These are phyloP conservation scores for Dicrurus megarhynchus DNA, from an alignment of 2,113 vertebrate species.

Conservation along the genomic window DNA sequence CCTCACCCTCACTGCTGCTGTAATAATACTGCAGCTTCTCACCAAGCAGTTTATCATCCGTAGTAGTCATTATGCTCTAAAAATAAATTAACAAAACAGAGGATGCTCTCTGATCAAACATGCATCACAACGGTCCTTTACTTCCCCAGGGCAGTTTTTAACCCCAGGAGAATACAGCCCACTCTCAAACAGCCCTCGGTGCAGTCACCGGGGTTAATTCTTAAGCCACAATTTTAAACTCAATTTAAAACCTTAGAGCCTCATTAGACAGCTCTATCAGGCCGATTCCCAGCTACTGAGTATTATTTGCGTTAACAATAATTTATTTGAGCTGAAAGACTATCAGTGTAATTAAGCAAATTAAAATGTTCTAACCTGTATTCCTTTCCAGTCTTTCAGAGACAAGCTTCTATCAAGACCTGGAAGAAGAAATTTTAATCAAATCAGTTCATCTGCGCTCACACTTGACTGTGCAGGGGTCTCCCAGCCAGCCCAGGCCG, in stretches of 20 bases:
- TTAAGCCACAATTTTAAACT: neutral
- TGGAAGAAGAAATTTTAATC: neutral
- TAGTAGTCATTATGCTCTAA: slow-evolving; percentile 84
- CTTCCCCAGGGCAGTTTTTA: neutral
- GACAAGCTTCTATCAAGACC: neutral
- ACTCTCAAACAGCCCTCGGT: neutral
- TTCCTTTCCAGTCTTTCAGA: neutral
- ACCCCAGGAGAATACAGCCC: neutral
- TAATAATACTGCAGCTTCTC: slow-evolving; percentile 98
- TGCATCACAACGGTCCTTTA: fast-evolving
- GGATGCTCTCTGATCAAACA: neutral
- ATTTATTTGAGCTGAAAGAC: neutral
- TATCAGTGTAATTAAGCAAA: neutral
- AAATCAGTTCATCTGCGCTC: neutral
- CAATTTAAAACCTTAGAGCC: neutral
- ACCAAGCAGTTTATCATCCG: slow-evolving; percentile 91
- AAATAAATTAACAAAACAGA: neutral
- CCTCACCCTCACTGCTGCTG: slow-evolving; percentile 96
- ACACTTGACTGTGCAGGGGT: neutral
- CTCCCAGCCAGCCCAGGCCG: neutral
- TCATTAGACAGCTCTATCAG: neutral
- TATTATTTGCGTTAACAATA: neutral
- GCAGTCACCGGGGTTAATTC: neutral
- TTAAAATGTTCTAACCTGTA: neutral
- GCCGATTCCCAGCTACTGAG: neutral